Base-by-base conservation (phyloP, 2,888 invertebrate genomes). In the Artemia sp. region DNA sequence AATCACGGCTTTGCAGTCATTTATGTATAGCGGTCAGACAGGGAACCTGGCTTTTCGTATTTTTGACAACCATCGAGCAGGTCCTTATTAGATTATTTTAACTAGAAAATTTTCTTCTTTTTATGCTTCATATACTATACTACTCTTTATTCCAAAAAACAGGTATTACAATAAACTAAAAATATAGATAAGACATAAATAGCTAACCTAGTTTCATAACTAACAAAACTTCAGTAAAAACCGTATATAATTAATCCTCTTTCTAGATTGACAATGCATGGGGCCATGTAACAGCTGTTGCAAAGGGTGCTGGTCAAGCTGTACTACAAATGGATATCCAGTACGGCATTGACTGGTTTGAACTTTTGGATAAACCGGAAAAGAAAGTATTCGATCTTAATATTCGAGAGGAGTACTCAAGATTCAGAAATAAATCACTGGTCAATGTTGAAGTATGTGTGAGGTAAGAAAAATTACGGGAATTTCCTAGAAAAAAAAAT, bases 241-340 rank as follows among this genome's bases (percentile, higher is more conserved):
- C 58, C 5, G 58, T 53, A 66, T 67, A 24, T 52, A 69, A 70
- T 51, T 64, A 50, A 58, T 24, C 58, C 67, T 52, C 12, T 73
- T 73, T 74, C 5, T 73, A 81, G 81, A 74, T 81, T 52, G 73
- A 74, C 1, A 75, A 77, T 68, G 80, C 81, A 2, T 83, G 80
- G 79, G 82, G 83, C 51, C 80, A 81, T 73, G 78, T 82, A n/a
- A 78, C 80, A 72, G 78, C 81, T 2, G 75, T 78, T 38, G 81
- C 80, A 7, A 76, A 78, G 73, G 83, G 83, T 64, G 78, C 81
- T 9, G 83, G 83, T 1, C 77, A 82, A 71, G 82, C 82, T 1
- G 76, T 83, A 51, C 77, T 82, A 58, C 83, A 83, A 76, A 74
- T 83, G 74, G 80, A 81, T 66, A 76, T 79, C 19, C 75, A 75